phyloP scores from a whole-genome alignment of 2,888 invertebrate species.

The Bruchidius siliquastri region DNA sequence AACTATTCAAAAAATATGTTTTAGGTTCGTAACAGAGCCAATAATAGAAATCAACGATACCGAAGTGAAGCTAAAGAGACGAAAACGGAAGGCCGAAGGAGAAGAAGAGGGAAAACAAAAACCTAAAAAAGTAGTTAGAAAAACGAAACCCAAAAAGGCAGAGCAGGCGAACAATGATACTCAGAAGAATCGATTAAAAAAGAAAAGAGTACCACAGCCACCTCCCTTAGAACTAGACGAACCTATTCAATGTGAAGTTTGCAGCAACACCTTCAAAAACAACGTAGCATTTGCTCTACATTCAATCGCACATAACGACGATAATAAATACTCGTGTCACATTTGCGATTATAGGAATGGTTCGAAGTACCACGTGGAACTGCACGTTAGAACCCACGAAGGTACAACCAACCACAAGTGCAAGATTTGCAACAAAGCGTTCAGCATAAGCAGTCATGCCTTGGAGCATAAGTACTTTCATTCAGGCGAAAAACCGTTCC shows the following conservation, averaged over 20 bases:
- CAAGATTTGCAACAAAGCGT: slow-evolving; percentile 47
- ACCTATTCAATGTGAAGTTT: slow-evolving; percentile 39
- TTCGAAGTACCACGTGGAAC: slow-evolving; percentile 37
- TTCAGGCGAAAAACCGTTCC: slow-evolving; percentile 50
- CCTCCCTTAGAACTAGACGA: slow-evolving; percentile 32
- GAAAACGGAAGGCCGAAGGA: slow-evolving; percentile 14
- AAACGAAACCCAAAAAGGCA: slow-evolving; percentile 3
- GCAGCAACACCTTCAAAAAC: slow-evolving; percentile 36
- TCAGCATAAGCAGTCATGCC: slow-evolving; percentile 49
- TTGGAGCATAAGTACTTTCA: slow-evolving; percentile 47
- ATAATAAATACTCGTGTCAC: slow-evolving; percentile 36
- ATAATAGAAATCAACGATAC: neutral
- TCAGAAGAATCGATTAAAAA: slow-evolving; percentile 8
- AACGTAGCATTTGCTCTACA: slow-evolving; percentile 37
- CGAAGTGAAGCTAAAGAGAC: neutral
- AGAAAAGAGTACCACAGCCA: slow-evolving; percentile 15
- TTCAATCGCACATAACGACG: slow-evolving; percentile 34
- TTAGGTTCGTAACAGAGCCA: neutral
- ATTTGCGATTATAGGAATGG: slow-evolving; percentile 35
- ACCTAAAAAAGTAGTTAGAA: slow-evolving; percentile 1
- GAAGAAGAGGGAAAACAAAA: slow-evolving; percentile 8
- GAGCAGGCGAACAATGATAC: slow-evolving; percentile 8
- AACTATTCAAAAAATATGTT: neutral
- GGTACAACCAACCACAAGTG: slow-evolving; percentile 47
- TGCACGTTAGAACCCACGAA: slow-evolving; percentile 47